Evolutionary conservation across 2,797 vertebrate genomes (phyloP).

Genomic region (Sebastiscus tertius): DNA sequence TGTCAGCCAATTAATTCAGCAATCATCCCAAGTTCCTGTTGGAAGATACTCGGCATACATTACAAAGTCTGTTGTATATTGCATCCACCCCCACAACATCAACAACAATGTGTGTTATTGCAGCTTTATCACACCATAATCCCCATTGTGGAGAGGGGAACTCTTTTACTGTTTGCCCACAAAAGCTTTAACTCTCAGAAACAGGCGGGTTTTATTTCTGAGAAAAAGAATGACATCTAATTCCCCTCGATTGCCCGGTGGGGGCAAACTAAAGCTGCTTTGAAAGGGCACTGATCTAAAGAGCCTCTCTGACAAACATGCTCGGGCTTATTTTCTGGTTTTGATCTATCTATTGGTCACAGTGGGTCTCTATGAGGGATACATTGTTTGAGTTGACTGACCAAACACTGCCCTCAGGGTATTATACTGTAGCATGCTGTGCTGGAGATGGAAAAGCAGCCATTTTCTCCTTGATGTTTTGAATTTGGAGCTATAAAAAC

Average conservation of each 20-base stretch:
- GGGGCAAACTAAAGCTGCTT: slow-evolving; percentile 74
- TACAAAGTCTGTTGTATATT: slow-evolving; percentile 30
- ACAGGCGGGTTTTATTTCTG: slow-evolving; percentile 66
- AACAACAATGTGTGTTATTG: slow-evolving; percentile 48
- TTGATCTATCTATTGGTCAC: slow-evolving; percentile 70
- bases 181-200: slow-evolving; percentile 71
- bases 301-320: slow-evolving; percentile 69
- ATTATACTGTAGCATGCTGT: slow-evolving; percentile 25
- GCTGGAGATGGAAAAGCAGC: slow-evolving; percentile 21
- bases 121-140: slow-evolving; percentile 72
- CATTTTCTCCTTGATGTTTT: slow-evolving; percentile 33
- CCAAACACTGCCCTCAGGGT: slow-evolving; percentile 46
- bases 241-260: slow-evolving; percentile 72
- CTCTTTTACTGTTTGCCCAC: slow-evolving; percentile 62
- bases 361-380: slow-evolving; percentile 52
- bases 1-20: background rate
- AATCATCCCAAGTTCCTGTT: background rate
- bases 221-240: slow-evolving; percentile 75
- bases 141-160: slow-evolving; percentile 58
- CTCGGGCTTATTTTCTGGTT: slow-evolving; percentile 66
- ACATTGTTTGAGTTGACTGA: slow-evolving; percentile 56
- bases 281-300: slow-evolving; percentile 76
- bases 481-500: slow-evolving; percentile 5
- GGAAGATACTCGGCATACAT: background rate
- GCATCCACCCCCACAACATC: slow-evolving; percentile 18